These are phyloP conservation scores for Ariolimax columbianus DNA, from an alignment of 2,888 invertebrate species.

Conservation along the genomic window DNA sequence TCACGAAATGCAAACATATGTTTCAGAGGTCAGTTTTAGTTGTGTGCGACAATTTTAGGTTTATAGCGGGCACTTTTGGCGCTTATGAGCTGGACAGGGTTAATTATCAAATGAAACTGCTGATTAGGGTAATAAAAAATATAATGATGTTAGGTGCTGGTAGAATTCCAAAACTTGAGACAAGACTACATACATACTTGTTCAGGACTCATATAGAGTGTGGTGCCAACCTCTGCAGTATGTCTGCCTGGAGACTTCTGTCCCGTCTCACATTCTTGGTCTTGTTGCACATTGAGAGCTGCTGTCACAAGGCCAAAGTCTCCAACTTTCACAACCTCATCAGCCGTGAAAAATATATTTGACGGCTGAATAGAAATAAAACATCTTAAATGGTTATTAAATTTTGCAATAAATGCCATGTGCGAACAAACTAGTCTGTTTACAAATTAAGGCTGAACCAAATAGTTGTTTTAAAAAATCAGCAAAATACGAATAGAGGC, in stretches of 20 bases:
- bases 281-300: constrained; percentile 83
- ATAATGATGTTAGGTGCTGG: too few relatives aligned
- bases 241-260: constrained; percentile 64
- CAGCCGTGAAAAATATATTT: constrained; percentile 94
- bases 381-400: neutral
- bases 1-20: too few relatives aligned
- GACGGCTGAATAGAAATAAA: constrained; percentile 83
- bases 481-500: too few relatives aligned
- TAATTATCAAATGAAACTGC: too few relatives aligned
- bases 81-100: too few relatives aligned
- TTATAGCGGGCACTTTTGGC: too few relatives aligned
- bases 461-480: too few relatives aligned
- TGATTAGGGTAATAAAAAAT: too few relatives aligned
- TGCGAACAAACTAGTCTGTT: neutral
- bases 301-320: constrained; percentile 99
- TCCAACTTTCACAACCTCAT: constrained; percentile 94
- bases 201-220: constrained; percentile 98
- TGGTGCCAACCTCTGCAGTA: constrained; percentile 87
- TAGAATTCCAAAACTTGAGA: too few relatives aligned
- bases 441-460: too few relatives aligned
- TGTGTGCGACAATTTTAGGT: too few relatives aligned
- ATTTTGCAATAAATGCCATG: neutral
- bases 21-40: too few relatives aligned
- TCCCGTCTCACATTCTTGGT: constrained; percentile 46
- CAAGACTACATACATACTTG: constrained; percentile 82